Evolutionary conservation across 2,797 vertebrate species (phyloP).

Genomic region (Pseudomugil tenellus): DNA sequence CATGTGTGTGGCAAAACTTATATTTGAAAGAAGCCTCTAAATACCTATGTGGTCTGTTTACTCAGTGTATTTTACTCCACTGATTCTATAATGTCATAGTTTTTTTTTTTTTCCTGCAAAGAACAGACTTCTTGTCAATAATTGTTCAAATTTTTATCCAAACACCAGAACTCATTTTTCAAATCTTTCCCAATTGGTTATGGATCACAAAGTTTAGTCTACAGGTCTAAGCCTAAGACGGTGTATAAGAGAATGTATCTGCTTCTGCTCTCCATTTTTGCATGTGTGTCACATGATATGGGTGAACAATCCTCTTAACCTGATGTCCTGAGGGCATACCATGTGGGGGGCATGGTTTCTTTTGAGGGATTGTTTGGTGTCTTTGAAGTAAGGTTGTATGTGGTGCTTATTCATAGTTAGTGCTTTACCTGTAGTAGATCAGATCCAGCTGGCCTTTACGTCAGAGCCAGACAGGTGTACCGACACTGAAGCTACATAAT

Average conservation of each 20-base stretch:
- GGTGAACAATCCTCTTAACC: conserved; percentile 43
- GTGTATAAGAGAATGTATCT: conserved; percentile 40
- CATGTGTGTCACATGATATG: conserved; percentile 70
- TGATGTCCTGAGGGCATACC: conserved; percentile 16
- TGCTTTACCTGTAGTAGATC: not conserved
- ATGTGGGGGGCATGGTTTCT: conserved; percentile 19
- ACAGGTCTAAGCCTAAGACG: conserved; percentile 43
- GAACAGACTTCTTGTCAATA: conserved; percentile 25
- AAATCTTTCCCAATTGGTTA: conserved; percentile 69
- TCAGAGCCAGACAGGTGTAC: not conserved
- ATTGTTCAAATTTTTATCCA: conserved; percentile 25
- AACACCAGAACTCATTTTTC: conserved; percentile 53
- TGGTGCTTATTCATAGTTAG: conserved; percentile 11
- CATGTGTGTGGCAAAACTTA: conserved; percentile 22
- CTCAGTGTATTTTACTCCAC: conserved; percentile 10
- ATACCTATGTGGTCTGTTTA: conserved; percentile 13
- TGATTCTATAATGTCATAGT: not conserved
- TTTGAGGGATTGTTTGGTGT: not conserved
- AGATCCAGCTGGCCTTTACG: not conserved
- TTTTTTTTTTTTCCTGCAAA: conserved; percentile 11
- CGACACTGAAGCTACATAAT: not conserved
- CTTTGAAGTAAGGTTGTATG: not conserved
- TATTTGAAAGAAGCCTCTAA: conserved; percentile 26
- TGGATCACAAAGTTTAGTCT: conserved; percentile 63
- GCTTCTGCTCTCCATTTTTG: conserved; percentile 50